Percentiles rank a stretch among this genome's conserved stretches.
phyloP scores from a whole-genome alignment of 2,888 invertebrate species.

The Chymomyza caudatula region DNA sequence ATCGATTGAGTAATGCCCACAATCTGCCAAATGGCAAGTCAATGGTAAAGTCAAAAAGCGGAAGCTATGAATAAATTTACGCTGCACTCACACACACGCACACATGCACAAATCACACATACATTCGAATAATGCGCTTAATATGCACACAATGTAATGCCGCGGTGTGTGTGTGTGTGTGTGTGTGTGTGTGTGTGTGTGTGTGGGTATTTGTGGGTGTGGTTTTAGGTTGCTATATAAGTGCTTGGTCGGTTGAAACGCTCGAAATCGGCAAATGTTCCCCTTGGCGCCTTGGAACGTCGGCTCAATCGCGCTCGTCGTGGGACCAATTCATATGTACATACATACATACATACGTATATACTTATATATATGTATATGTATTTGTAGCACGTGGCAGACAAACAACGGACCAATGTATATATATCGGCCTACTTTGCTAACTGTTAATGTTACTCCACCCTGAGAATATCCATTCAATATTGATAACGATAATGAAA shows the following conservation, averaged over 20 bases:
- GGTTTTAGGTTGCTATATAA: not conserved
- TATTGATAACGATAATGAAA: constrained; percentile 6
- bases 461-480: not conserved
- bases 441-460: not conserved
- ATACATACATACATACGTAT: too few relatives aligned
- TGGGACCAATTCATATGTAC: not conserved
- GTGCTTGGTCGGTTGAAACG: not conserved
- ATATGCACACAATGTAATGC: constrained; percentile 38
- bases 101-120: not conserved
- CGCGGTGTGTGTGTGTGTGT: not conserved
- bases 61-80: constrained; percentile 57
- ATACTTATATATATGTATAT: not conserved
- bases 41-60: constrained; percentile 53
- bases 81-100: constrained; percentile 4
- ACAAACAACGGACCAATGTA: not conserved
- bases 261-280: not conserved
- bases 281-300: too few relatives aligned
- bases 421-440: not conserved
- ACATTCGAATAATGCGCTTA: constrained; percentile 20
- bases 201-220: not conserved
- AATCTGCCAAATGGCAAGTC: constrained; percentile 27
- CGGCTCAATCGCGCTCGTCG: not conserved
- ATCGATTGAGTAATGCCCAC: not conserved
- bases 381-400: not conserved
- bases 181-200: not conserved